These are phyloP conservation scores for Corydoras sp. DNA, from an alignment of 2,113 vertebrate species.

Conservation along the genomic window DNA sequence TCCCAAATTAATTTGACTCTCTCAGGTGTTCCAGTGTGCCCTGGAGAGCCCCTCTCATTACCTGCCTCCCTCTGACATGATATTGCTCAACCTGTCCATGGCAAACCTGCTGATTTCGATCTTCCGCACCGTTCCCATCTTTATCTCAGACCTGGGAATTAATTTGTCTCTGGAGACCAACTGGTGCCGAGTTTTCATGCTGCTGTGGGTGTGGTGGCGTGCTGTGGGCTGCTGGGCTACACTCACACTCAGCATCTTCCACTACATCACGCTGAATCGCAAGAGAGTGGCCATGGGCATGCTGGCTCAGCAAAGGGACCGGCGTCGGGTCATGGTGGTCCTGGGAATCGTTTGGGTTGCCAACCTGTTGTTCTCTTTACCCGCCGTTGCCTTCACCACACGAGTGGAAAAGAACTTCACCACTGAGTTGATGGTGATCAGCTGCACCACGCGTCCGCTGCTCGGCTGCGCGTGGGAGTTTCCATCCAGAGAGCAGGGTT, in stretches of 20 bases:
- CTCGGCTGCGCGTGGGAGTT: constrained; percentile 73
- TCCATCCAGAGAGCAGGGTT: constrained; percentile 54
- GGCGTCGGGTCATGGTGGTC: constrained; percentile 48
- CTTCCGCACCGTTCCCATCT: constrained; percentile 71
- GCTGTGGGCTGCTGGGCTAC: constrained; percentile 70
- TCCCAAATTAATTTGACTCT: not conserved
- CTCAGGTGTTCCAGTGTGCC: constrained; percentile 61
- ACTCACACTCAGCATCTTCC: constrained; percentile 66
- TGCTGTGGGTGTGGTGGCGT: constrained; percentile 75
- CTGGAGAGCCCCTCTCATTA: constrained; percentile 45
- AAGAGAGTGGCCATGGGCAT: constrained; percentile 51
- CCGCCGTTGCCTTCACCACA: constrained; percentile 60
- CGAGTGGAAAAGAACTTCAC: constrained; percentile 60
- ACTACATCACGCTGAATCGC: constrained; percentile 62
- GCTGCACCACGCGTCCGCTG: constrained; percentile 68
- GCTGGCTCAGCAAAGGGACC: constrained; percentile 52
- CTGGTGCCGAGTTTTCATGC: constrained; percentile 72
- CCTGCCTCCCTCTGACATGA: constrained; percentile 61
- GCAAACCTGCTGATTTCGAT: constrained; percentile 70
- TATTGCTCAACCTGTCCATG: constrained; percentile 67
- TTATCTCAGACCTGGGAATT: constrained; percentile 67
- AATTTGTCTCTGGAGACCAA: constrained; percentile 55
- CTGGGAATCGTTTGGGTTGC: constrained; percentile 61
- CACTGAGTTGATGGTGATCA: constrained; percentile 71
- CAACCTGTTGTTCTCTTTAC: constrained; percentile 63